Evolutionary conservation across 2,888 invertebrate species (phyloP).

Genomic region (Rhimphoctona megacephalus): DNA sequence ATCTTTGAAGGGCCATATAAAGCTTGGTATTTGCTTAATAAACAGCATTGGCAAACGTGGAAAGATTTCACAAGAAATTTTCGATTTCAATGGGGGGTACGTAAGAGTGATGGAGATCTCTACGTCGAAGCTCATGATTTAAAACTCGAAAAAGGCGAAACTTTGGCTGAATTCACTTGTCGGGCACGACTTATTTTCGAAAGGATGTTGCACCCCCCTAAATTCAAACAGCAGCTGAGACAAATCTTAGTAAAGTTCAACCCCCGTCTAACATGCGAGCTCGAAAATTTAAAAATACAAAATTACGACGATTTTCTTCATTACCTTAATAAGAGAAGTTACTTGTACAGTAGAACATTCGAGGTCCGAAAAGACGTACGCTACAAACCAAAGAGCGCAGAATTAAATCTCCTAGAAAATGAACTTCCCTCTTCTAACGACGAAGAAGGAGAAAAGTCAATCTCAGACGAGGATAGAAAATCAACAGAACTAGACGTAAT

Average conservation of each 20-base stretch:
- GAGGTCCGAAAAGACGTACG: constrained; percentile 17
- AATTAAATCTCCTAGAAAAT: constrained; percentile 5
- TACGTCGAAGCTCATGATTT: constrained; percentile 49
- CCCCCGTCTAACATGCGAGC: constrained; percentile 53
- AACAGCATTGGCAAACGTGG: constrained; percentile 47
- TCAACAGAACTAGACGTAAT: constrained; percentile 14
- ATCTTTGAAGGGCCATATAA: constrained; percentile 61
- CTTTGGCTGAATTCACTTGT: constrained; percentile 60
- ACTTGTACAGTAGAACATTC: constrained; percentile 38
- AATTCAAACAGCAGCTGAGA: constrained; percentile 49
- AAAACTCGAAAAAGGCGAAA: constrained; percentile 52
- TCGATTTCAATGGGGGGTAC: constrained; percentile 9
- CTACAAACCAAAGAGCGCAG: not conserved
- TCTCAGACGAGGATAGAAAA: not conserved
- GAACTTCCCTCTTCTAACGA: not conserved
- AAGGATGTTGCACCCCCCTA: constrained; percentile 48
- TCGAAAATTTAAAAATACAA: constrained; percentile 33
- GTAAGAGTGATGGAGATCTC: constrained; percentile 5
- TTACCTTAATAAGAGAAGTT: constrained; percentile 52
- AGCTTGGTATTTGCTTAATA: constrained; percentile 56
- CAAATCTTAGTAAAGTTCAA: constrained; percentile 62
- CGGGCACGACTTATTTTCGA: constrained; percentile 62
- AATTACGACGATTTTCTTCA: constrained; percentile 53
- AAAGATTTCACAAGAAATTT: constrained; percentile 50
- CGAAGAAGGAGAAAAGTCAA: not conserved